Conservation (phyloP, 1,140 invertebrate species). For the Drosophila tropicalis region DNA sequence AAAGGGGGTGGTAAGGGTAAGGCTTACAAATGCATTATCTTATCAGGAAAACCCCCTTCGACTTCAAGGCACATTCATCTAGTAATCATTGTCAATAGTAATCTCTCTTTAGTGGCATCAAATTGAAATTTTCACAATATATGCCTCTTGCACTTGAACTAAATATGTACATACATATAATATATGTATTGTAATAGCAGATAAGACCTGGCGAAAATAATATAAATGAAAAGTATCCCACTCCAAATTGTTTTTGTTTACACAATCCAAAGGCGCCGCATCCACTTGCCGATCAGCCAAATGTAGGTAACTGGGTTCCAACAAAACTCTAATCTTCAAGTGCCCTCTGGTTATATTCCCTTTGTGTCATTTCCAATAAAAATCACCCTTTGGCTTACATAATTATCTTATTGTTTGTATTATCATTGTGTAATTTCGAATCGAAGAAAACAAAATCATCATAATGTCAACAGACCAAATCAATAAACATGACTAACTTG, state of each 20-base stretch:
- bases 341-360: constrained; percentile 33
- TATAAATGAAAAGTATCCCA: constrained; percentile 44
- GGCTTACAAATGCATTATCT: constrained; percentile 60
- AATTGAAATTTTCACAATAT: constrained; percentile 46
- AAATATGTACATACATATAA: constrained; percentile 20
- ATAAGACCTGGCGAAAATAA: constrained; percentile 48
- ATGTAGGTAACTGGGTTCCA: constrained; percentile 12
- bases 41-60: constrained; percentile 55
- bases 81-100: constrained; percentile 16
- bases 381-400: constrained; percentile 19
- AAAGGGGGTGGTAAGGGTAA: not conserved
- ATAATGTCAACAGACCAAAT: constrained; percentile 4
- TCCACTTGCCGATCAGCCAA: constrained; percentile 40
- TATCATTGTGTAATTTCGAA: constrained; percentile 12
- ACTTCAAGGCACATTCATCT: constrained; percentile 48
- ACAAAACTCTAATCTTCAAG: constrained; percentile 32
- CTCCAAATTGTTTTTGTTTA: constrained; percentile 62
- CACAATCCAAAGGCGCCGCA: constrained; percentile 44
- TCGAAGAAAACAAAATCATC: constrained; percentile 17
- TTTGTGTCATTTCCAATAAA: constrained; percentile 11
- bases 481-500: constrained; percentile 20
- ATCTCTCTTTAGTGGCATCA: constrained; percentile 31
- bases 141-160: constrained; percentile 74
- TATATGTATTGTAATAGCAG: too few relatives aligned
- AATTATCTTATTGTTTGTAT: not conserved